Base-by-base conservation (phyloP, 2,888 invertebrate genomes). In the Hedya salicella region DNA sequence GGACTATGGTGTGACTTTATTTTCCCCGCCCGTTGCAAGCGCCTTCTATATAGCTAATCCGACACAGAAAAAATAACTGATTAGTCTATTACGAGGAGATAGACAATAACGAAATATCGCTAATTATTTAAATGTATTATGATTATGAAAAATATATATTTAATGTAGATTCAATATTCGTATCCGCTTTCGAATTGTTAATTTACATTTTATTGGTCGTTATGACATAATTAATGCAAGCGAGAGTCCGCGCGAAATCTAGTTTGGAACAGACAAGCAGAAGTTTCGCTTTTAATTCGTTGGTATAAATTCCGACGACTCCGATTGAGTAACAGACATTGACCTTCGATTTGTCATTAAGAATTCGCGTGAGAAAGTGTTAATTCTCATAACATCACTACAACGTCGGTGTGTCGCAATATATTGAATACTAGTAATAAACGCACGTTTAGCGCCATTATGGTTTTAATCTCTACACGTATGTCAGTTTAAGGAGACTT, bases 261-360 rank as follows among this genome's bases (percentile, higher is more conserved):
- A 69, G 69, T 71, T 68, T 73, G 75, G 75, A 79, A 71, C 73
- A 72, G 68, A 70, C 57, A 64, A 67, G 54, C 49, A 69, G 75
- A 74, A 67, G 70, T 75, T 76, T 74, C 73, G 70, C 73, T 74
- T 71, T 77, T 75, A 69, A 59, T 68, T 68, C 68, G 70, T 75
- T 64, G 71, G 71, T 75, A 70, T 71, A 70, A 69, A 73, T 72
- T 74, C 68, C 62, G 68, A 64, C 57, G 67, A 68, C 68, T 69
- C 71, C 50, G 67, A 69, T 74, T 73, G 70, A 74, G 69, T 71
- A 75, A 75, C 70, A 75, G 75, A 77, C 79, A 80, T 78, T 83
- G 82, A 80, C 83, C 85, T 83, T 84, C 75, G 67, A 70, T 72
- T 74, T 73, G 64, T 70, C 71, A 72, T 73, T 67, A 68, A 71